Percentiles rank a stretch among this genome's conserved stretches.
Conservation (phyloP, 2,113 vertebrate species). For the Ursus arctos region DNA sequence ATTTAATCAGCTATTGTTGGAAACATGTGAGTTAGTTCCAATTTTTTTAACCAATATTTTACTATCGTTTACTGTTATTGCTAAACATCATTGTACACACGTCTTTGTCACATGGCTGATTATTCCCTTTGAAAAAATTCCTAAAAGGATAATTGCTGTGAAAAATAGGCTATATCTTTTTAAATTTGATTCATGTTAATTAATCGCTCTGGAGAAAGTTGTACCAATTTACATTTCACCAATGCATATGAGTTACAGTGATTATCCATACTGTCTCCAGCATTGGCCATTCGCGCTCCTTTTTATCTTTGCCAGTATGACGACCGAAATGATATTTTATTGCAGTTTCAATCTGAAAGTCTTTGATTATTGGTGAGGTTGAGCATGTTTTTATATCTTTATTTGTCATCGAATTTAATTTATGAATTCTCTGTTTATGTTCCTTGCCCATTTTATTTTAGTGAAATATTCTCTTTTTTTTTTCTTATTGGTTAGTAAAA, state of each 20-base stretch:
- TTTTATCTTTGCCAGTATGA: background rate
- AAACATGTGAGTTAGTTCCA: background rate
- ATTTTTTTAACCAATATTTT: background rate
- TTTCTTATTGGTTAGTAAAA: slow-evolving; percentile 29
- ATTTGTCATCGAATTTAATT: background rate
- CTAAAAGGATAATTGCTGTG: slow-evolving; percentile 50
- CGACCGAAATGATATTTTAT: background rate
- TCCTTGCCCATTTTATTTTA: slow-evolving; percentile 44
- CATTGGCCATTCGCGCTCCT: background rate
- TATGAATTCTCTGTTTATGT: slow-evolving; percentile 20
- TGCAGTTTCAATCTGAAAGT: background rate
- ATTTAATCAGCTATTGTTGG: background rate
- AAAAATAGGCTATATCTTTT: slow-evolving; percentile 41
- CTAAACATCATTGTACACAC: background rate
- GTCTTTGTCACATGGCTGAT: slow-evolving; percentile 15
- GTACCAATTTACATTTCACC: slow-evolving; percentile 1
- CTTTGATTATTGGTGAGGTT: slow-evolving; percentile 16
- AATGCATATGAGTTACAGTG: background rate
- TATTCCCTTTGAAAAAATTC: slow-evolving; percentile 41
- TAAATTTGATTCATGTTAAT: slow-evolving; percentile 49
- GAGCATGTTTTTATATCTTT: background rate
- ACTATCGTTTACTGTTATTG: background rate
- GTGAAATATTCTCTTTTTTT: slow-evolving; percentile 9
- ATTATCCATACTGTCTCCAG: background rate
- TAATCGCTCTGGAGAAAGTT: background rate